These are phyloP conservation scores for Sinella curviseta DNA, from an alignment of 1,140 invertebrate species.

Conservation along the genomic window DNA sequence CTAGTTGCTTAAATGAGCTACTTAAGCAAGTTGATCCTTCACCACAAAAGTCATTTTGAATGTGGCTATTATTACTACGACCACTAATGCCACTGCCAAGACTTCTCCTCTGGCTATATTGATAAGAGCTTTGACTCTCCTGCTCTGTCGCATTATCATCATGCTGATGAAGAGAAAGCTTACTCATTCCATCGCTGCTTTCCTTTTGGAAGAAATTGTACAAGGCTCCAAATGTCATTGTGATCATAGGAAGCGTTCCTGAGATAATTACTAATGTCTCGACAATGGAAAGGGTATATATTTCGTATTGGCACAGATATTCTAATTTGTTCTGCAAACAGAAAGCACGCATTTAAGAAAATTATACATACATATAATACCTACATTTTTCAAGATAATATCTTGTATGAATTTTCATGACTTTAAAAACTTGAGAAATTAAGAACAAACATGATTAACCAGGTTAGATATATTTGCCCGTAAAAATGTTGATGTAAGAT, in stretches of 20 bases:
- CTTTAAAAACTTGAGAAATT: background rate
- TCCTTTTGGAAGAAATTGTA: background rate
- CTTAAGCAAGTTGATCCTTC: background rate
- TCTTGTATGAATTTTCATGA: background rate
- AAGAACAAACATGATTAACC: background rate
- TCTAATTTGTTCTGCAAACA: background rate
- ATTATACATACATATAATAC: no score
- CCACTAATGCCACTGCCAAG: background rate
- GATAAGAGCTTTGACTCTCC: background rate
- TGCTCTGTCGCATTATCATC: background rate
- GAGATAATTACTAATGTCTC: slow-evolving; percentile 3
- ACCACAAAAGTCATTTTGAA: background rate
- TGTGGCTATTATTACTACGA: background rate
- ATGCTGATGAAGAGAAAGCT: background rate
- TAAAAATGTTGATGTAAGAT: background rate
- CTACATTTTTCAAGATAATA: background rate
- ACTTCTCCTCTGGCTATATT: background rate
- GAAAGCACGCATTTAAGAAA: background rate
- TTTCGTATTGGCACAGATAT: background rate
- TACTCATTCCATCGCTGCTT: background rate
- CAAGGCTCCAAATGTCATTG: background rate
- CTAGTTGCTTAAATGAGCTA: background rate
- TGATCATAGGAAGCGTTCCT: slow-evolving; percentile 8
- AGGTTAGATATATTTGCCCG: background rate
- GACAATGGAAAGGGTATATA: background rate